Percentiles rank a stretch among this genome's conserved stretches.
Evolutionary conservation across 2,888 invertebrate species (phyloP).

Genomic region (Limnephilus lunatus): DNA sequence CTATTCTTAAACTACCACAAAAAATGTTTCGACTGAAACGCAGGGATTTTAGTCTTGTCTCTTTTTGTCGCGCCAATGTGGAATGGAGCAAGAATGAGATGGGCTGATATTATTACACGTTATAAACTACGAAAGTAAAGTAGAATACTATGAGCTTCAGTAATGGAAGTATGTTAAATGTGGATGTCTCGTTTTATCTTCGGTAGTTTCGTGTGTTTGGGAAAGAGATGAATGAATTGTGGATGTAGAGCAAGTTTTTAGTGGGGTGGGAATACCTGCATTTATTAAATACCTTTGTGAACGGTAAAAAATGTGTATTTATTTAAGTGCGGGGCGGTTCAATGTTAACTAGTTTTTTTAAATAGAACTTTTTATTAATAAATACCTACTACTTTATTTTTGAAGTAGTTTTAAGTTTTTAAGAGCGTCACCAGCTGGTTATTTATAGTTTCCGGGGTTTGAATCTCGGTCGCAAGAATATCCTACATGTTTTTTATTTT

Average conservation of each 20-base stretch:
- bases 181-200: background rate
- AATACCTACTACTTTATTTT: too few species aligned
- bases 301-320: background rate
- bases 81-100: background rate
- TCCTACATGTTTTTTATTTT: too few species aligned
- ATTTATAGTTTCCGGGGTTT: too few species aligned
- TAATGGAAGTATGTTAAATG: background rate
- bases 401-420: too few species aligned
- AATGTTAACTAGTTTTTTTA: background rate
- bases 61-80: background rate
- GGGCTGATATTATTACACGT: background rate
- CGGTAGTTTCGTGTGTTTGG: background rate
- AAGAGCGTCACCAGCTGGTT: too few species aligned
- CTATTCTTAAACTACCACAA: slow-evolving; percentile 13
- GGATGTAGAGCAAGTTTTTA: background rate
- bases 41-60: background rate
- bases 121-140: background rate
- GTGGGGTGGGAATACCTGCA: slow-evolving; percentile 8
- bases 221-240: background rate
- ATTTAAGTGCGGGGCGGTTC: background rate
- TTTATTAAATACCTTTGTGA: background rate
- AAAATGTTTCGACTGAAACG: background rate
- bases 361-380: too few species aligned
- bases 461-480: too few species aligned
- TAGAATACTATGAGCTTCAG: background rate